Conservation (phyloP, 2,113 vertebrate species). For the Tetrao urogallus region DNA sequence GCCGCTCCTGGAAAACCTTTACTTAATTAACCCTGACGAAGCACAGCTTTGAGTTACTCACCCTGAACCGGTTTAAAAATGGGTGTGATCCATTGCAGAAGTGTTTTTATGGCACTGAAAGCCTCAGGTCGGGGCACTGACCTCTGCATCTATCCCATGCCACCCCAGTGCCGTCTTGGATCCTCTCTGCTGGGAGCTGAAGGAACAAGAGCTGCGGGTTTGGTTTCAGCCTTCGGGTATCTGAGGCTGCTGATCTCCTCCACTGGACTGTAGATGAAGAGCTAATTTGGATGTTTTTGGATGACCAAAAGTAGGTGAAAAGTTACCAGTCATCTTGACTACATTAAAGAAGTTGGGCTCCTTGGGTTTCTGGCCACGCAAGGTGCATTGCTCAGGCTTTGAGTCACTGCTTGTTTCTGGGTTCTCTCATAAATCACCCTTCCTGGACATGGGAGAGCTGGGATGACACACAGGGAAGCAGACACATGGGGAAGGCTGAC, state of each 20-base stretch:
- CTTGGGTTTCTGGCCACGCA: not conserved
- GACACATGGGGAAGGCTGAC: not conserved
- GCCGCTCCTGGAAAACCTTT: not conserved
- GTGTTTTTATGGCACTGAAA: accelerated
- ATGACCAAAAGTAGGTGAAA: not conserved
- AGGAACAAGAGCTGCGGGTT: not conserved
- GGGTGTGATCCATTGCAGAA: not conserved
- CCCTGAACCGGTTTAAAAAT: not conserved
- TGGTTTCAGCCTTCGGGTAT: not conserved
- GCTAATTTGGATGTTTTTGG: not conserved
- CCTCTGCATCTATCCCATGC: not conserved
- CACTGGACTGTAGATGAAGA: not conserved
- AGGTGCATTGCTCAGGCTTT: not conserved
- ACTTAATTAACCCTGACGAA: not conserved
- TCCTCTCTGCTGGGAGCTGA: not conserved
- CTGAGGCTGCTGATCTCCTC: not conserved
- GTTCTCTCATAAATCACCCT: not conserved
- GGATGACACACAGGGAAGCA: not conserved
- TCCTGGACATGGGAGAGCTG: not conserved
- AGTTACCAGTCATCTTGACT: not conserved
- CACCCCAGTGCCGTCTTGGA: accelerated
- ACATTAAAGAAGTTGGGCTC: not conserved
- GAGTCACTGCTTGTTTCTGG: not conserved
- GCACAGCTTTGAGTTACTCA: not conserved
- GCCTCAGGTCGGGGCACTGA: not conserved